Conservation (phyloP, 2,113 vertebrate genomes). For the Aegithalos caudatus region DNA sequence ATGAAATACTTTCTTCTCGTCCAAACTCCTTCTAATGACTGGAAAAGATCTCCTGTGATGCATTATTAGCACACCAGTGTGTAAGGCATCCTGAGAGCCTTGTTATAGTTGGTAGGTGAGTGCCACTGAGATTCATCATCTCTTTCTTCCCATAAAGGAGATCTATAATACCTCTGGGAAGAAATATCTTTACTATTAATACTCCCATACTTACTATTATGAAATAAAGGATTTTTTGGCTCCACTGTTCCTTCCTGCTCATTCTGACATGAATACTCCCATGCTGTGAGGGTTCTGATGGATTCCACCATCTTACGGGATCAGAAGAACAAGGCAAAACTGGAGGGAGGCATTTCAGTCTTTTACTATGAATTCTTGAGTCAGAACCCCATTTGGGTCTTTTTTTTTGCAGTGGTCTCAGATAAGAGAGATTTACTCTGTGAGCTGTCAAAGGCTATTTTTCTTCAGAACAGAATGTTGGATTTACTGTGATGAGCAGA, state of each 20-base stretch:
- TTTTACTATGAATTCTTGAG: not conserved
- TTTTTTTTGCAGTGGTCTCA: not conserved
- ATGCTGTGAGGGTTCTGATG: not conserved
- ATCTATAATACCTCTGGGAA: not conserved
- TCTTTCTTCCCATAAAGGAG: not conserved
- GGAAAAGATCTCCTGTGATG: not conserved
- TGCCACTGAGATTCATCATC: not conserved
- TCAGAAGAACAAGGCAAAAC: not conserved
- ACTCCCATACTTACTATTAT: not conserved
- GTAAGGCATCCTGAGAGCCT: not conserved
- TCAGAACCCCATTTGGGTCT: not conserved
- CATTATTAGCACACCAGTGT: not conserved
- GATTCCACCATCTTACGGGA: not conserved
- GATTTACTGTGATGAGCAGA: not conserved
- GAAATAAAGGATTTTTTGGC: not conserved
- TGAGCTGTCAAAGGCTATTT: not conserved
- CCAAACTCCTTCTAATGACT: not conserved
- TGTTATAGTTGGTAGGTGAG: not conserved
- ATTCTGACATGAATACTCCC: not conserved
- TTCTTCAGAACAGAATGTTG: not conserved
- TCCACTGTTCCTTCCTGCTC: not conserved
- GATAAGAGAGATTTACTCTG: not conserved
- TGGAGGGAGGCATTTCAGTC: not conserved
- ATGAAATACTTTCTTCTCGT: not conserved
- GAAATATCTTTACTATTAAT: not conserved